Base-by-base conservation (phyloP, 1,140 invertebrate genomes). In the Aphis gossypii region DNA sequence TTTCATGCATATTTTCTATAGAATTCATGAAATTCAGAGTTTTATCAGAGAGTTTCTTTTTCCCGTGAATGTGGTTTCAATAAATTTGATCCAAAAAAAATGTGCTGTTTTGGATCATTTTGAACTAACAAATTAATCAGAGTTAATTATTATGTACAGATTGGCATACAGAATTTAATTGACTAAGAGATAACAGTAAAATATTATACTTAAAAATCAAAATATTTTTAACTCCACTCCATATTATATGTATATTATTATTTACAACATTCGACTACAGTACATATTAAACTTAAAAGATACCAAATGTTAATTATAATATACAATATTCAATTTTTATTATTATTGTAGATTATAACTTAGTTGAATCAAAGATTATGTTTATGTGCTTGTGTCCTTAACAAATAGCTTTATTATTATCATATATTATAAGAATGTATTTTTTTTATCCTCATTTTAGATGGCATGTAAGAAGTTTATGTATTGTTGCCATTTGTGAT, bases 401-500 rank as follows among this genome's bases (percentile, higher is more conserved):
- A 87, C 86, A 87, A 48, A 56, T 21, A 38, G 38, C 35, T 89
- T 41, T 41, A 86, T 56, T 89, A 89, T 56, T 89, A 38, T 90
- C 2, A 44, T 68, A 44, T 44, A 68, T 4, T 44, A 90, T 68
- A 44, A 60, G 23, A 44, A 68, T 90, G 23, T 90, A 90, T 25
- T 56, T 90, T 89, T 89, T 89, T 90, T 54, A 11, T 84, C 46
- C 25, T 84, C 14, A 51, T 51, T 14, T 35, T 23, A 82, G n/a
- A 35, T 38, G 82, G 9, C 41, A 68, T 68, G 6, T 90, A 82
- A 18, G 38, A 48, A 90, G 60, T 90, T 76, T 20, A 76, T 93
- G 76, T 93, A 93, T 93, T 51, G 92, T 84, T 93, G 92, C 92
- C 92, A 93, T 93, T 84, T 92, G 91, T 92, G 92, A 93, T 93